Evolutionary conservation across 2,888 invertebrate species (phyloP), one percentile per base, ranked within the genome.

Genomic region (Drosophila maculinotata): DNA sequence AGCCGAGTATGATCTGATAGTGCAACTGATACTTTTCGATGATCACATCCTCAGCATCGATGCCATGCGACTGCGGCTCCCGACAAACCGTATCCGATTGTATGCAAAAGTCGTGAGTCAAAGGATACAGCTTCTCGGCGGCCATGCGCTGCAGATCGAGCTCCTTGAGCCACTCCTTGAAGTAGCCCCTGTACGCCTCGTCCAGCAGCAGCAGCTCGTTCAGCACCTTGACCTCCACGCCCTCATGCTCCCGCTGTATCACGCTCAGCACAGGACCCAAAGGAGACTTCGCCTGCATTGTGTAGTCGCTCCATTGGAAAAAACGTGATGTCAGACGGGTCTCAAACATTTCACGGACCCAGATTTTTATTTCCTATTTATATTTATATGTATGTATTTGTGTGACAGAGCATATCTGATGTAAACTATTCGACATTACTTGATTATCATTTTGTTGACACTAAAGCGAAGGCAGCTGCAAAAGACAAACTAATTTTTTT

Each of bases 81-180:
- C 69, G 57, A 26, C 89, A 87, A 10, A 42, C 41, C 0, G 57
- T 25, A 0, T 74, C 78, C 8, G 62, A 17, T 7, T 75, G 74
- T 9, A 56, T 20, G n/a, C 48, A 47, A 28, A 76, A 81, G 23
- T 89, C 80, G 38, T 78, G 71, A 0, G 89, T 79, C 12, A 90
- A 17, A 1, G 76, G 65, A 76, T 69, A 79, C 7, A 90, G 28
- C 3, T 80, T 80, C 2, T 71, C 59, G 3, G 78, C 67, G 2
- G 86, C 57, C 12, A 82, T 77, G 8, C 80, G 78, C 39, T 89
- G 90, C 10, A 70, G n/a, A 0, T 62, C 36, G 38, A 79, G 33
- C 63, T 90, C 89, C 28, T 66, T 76, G 3, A 51, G 62, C 52
- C 72, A 69, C 0, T 66, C 48, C 7, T 54, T 47, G 15, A 73